Evolutionary conservation across 2,888 invertebrate genomes (phyloP).

Genomic region (Baccha elongata): DNA sequence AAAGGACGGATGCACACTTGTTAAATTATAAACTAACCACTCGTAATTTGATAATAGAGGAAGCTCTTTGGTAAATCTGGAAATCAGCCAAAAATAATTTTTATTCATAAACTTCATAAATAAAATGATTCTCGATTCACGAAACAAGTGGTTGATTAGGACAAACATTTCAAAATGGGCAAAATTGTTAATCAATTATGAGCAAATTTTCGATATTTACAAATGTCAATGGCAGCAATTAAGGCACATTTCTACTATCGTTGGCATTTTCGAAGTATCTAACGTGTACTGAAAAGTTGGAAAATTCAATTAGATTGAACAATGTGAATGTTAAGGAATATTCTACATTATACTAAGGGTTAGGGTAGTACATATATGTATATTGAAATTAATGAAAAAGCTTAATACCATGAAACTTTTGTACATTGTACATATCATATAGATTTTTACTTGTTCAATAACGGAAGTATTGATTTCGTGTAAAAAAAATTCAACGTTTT

Average conservation of each 20-base stretch:
- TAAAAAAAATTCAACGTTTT: too few species aligned
- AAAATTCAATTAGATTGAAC: conserved; percentile 33
- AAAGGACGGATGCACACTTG: background rate
- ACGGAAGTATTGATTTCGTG: too few species aligned
- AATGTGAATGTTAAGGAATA: background rate
- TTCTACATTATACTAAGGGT: background rate
- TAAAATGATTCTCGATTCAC: background rate
- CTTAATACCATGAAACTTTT: too few species aligned
- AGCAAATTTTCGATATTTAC: background rate
- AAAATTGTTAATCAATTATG: conserved; percentile 1
- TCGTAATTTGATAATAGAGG: conserved; percentile 10
- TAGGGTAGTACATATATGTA: background rate
- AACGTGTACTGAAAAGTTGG: conserved; percentile 13
- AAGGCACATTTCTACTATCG: background rate
- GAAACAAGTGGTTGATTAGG: conserved; percentile 40
- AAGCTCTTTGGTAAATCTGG: background rate
- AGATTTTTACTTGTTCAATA: too few species aligned
- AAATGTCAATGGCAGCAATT: conserved; percentile 38
- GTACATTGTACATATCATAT: too few species aligned
- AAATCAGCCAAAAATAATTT: background rate
- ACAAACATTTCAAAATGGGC: conserved; percentile 18
- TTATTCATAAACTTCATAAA: background rate
- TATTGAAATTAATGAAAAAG: background rate
- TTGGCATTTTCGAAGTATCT: background rate
- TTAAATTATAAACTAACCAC: conserved; percentile 7